phyloP scores from a whole-genome alignment of 2,113 vertebrate genomes.

The Maccullochella peelii region DNA sequence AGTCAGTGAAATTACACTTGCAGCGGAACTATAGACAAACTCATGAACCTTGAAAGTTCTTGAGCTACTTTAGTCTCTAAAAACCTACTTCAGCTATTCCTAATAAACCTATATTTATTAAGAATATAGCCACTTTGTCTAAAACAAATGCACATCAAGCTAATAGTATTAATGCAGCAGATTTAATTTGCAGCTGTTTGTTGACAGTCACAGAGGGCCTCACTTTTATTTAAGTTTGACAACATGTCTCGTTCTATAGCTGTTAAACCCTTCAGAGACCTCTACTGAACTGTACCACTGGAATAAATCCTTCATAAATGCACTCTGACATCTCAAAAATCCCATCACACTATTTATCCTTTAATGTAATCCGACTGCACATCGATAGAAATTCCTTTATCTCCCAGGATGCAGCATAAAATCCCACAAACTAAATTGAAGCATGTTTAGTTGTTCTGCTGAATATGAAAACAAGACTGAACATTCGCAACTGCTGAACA shows the following conservation, averaged over 20 bases:
- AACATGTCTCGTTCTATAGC: conserved; percentile 11
- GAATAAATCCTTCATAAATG: conserved; percentile 36
- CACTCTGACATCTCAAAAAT: conserved; percentile 36
- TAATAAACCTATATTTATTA: background rate
- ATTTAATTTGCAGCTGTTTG: conserved; percentile 5
- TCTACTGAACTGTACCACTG: background rate
- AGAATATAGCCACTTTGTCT: background rate
- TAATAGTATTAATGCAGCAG: background rate
- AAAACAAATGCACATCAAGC: background rate
- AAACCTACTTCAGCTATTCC: background rate
- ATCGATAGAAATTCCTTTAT: conserved; percentile 30
- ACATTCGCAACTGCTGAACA: background rate
- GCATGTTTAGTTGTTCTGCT: conserved; percentile 8
- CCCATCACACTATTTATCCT: conserved; percentile 43
- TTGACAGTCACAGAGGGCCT: background rate
- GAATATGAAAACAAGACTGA: conserved; percentile 16
- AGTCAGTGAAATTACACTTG: conserved; percentile 26
- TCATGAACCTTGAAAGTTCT: conserved; percentile 12
- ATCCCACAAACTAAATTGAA: conserved; percentile 5
- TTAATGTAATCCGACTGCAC: conserved; percentile 31
- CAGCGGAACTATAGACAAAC: background rate
- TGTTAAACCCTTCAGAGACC: conserved; percentile 2
- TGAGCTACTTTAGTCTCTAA: conserved; percentile 18
- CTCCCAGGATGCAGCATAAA: conserved; percentile 1
- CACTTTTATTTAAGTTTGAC: conserved; percentile 17